Evolutionary conservation across 2,888 invertebrate species (phyloP).

Genomic region (Drymonia ruficornis): DNA sequence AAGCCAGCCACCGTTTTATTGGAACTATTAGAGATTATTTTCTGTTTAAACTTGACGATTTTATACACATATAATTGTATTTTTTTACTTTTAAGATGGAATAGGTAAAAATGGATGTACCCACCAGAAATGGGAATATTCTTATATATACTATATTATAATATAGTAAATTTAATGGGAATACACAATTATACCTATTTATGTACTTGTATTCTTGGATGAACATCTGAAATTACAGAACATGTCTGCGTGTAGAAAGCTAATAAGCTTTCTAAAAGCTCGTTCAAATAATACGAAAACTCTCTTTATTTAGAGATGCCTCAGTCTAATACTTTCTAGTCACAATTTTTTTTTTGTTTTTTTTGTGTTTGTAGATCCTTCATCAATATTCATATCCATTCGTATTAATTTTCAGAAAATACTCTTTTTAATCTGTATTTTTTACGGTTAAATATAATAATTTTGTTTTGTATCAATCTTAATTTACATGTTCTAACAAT

Average conservation of each 20-base stretch:
- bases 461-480: background rate
- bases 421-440: background rate
- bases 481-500: too few relatives aligned
- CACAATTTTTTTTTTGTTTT: too few relatives aligned
- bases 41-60: too few relatives aligned
- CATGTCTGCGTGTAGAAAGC: background rate
- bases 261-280: background rate
- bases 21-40: background rate
- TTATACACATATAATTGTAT: too few relatives aligned
- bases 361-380: background rate
- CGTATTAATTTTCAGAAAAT: background rate
- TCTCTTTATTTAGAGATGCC: background rate
- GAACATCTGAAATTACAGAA: background rate
- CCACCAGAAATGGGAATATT: too few relatives aligned
- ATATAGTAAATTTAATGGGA: too few relatives aligned
- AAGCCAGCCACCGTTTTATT: background rate
- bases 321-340: background rate
- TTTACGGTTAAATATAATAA: background rate
- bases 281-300: background rate
- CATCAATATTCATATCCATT: background rate
- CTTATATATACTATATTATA: too few relatives aligned
- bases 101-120: too few relatives aligned
- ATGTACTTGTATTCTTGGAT: background rate
- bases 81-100: too few relatives aligned
- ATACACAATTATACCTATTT: background rate